A percentile compares a stretch with the other conserved stretches of the same genome.
Conservation (phyloP, 1,140 invertebrate genomes). For the Bombus huntii region DNA sequence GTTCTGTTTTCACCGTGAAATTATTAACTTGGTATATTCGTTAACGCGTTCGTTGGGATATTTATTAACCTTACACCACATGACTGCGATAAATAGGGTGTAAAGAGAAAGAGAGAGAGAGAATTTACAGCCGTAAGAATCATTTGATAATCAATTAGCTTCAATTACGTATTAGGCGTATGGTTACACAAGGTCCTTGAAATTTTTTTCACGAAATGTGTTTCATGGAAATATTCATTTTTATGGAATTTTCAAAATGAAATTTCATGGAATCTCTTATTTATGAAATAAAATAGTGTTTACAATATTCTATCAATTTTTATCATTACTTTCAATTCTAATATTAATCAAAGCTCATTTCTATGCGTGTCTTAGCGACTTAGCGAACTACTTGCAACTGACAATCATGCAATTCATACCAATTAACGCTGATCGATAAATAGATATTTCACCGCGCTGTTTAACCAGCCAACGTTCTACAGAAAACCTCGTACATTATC, state of each 20-base stretch:
- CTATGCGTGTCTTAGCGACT: not conserved
- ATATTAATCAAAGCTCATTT: not conserved
- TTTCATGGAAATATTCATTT: not conserved
- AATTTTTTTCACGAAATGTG: not conserved
- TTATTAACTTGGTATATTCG: constrained; percentile 19
- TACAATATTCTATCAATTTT: not conserved
- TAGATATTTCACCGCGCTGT: not conserved
- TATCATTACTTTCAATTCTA: not conserved
- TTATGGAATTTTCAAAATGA: too few relatives aligned
- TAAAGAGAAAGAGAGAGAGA: not conserved
- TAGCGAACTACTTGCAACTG: not conserved
- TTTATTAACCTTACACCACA: not conserved
- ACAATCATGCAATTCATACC: too few relatives aligned
- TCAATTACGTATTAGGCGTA: too few relatives aligned
- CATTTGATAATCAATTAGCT: too few relatives aligned
- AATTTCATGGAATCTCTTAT: too few relatives aligned
- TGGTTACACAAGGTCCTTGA: not conserved
- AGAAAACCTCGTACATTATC: not conserved
- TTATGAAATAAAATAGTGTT: too few relatives aligned
- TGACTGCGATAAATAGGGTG: too few relatives aligned
- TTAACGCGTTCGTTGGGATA: constrained; percentile 5
- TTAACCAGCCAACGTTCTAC: not conserved
- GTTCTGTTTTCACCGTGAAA: not conserved
- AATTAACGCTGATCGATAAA: not conserved
- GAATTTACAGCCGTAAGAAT: not conserved